phyloP scores from a whole-genome alignment of 2,797 vertebrate species.

The Paramormyrops hopkinsi region DNA sequence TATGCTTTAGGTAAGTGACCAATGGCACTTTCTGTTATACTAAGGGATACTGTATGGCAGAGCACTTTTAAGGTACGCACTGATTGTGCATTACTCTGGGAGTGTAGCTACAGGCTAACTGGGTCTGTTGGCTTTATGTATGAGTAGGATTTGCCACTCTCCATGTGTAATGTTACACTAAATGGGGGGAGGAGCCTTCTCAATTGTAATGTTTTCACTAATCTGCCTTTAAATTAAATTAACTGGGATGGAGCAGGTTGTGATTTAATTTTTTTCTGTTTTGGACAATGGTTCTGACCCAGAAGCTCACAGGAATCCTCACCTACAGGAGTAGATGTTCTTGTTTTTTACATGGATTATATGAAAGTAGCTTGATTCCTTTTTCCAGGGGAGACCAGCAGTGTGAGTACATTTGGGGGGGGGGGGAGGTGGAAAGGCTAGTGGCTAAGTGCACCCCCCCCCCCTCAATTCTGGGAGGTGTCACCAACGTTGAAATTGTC shows the following conservation, averaged over 20 bases:
- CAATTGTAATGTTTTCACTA: not conserved
- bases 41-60: not conserved
- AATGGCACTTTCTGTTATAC: not conserved
- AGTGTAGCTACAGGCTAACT: not conserved
- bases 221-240: slow-evolving; percentile 4
- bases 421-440: not conserved
- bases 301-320: not conserved
- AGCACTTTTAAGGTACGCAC: not conserved
- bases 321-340: not conserved
- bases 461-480: not conserved
- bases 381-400: not conserved
- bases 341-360: not conserved
- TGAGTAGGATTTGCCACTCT: not conserved
- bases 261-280: not conserved
- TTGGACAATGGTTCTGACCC: not conserved
- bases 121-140: not conserved
- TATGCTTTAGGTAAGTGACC: slow-evolving; percentile 1
- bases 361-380: not conserved
- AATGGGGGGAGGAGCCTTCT: not conserved
- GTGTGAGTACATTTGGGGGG: not conserved
- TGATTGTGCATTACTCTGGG: not conserved
- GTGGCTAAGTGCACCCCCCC: not conserved
- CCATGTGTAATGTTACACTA: not conserved
- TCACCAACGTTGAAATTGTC: not conserved
- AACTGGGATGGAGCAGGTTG: not conserved